Evolutionary conservation across 2,113 vertebrate genomes (phyloP), one percentile per base, ranked within the genome.

Genomic region (Nymphicus hollandicus): DNA sequence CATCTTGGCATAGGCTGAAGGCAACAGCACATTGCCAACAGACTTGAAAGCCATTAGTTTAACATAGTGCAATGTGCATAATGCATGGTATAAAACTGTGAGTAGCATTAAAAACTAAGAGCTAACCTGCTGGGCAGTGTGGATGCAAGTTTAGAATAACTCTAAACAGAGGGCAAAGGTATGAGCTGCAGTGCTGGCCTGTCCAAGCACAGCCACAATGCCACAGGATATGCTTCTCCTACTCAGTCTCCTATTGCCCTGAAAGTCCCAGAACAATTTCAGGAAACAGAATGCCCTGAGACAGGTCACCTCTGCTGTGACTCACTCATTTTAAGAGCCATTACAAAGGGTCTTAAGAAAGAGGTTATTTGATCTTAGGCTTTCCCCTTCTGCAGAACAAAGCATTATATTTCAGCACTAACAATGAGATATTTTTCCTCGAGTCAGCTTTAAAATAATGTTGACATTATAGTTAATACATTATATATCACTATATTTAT

Each of bases 381-480:
- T 66, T 56, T 39, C 35, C 47, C 86, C 47, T 76, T 49, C 80
- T 76, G 94, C 79, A 86, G 56, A 72, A 63, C 56, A 68, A 73
- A 72, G 61, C 24, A 29, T 55, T 65, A 53, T 74, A 95, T 88
- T 92, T 89, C 94, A 96, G 86, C 69, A 84, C 49, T 50, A 88
- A 86, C 97, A 96, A 92, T 6, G 58, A 88, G 82, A 41, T 81
- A 60, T 96, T 95, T 96, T 94, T 91, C 82, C 97, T 93, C 7
- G 69, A 98, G 92, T 96, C 97, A 97, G 97, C 96, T 96, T 97
- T 96, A 88, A 97, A 97, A 94, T 90, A 86, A 97, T 52, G 80
- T 90, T 97, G 96, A 93, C 93, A 89, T 97, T 89, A 71, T 5
- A 79, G 96, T 87, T 86, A 68, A 96, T 95, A 82, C 74, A 82